Conservation (phyloP, 1,140 invertebrate genomes). For the Hesperophylax magnus region DNA sequence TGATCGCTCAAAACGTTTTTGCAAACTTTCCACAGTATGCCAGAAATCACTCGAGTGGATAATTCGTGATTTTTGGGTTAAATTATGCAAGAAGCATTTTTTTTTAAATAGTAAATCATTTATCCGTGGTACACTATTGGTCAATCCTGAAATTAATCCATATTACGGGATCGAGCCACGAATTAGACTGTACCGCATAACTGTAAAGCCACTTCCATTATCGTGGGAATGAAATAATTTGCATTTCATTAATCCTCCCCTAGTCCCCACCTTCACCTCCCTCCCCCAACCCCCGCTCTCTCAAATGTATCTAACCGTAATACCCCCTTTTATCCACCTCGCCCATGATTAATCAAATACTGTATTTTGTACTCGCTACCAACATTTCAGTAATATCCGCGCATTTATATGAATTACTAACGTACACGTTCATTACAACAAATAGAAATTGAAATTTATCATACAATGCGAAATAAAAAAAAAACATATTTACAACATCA, state of each 20-base stretch:
- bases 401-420: conserved; percentile 32
- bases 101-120: too few relatives aligned
- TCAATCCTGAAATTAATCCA: neutral
- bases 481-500: too few relatives aligned
- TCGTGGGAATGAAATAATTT: conserved; percentile 54
- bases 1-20: too few relatives aligned
- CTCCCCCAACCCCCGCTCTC: neutral
- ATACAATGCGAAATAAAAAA: too few relatives aligned
- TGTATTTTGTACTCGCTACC: conserved; percentile 10
- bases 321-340: neutral
- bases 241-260: conserved; percentile 50
- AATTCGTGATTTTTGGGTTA: too few relatives aligned
- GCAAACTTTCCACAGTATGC: too few relatives aligned
- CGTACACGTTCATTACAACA: neutral
- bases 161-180: neutral
- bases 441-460: neutral
- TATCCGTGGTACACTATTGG: too few relatives aligned
- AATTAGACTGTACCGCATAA: neutral
- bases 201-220: conserved; percentile 48
- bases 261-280: neutral
- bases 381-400: neutral
- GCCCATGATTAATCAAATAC: conserved; percentile 28
- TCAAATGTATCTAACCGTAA: neutral
- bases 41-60: too few relatives aligned
- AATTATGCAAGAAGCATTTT: too few relatives aligned